These are phyloP conservation scores for Arctia plantaginis DNA, from an alignment of 2,888 invertebrate species.

Conservation along the genomic window DNA sequence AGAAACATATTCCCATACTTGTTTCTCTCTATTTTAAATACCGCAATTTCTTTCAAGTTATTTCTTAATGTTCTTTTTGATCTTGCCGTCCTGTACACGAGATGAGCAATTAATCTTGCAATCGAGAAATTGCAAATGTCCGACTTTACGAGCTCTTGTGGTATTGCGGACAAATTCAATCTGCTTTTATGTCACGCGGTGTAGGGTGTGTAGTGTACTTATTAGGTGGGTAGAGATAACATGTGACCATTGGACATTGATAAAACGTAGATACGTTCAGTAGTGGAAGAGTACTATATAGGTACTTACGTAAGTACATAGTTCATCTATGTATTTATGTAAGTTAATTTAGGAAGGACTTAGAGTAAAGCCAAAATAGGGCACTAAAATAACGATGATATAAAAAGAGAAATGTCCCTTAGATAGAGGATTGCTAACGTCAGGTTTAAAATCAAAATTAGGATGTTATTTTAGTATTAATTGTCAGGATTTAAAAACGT, in stretches of 20 bases:
- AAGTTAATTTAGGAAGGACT: background rate
- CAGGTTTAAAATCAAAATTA: too few relatives aligned
- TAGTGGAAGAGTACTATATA: background rate
- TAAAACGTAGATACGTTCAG: background rate
- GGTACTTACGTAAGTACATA: too few relatives aligned
- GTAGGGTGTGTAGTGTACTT: constrained; percentile 5
- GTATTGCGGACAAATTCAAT: constrained; percentile 37
- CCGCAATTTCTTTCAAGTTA: background rate
- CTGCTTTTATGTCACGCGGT: constrained; percentile 32
- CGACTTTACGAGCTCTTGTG: constrained; percentile 39
- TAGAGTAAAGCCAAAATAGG: background rate
- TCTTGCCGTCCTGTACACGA: constrained; percentile 35
- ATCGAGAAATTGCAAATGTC: constrained; percentile 54
- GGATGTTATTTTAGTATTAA: too few relatives aligned
- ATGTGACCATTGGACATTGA: background rate
- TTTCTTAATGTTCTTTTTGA: constrained; percentile 15
- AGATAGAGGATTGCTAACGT: too few relatives aligned
- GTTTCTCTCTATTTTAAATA: constrained; percentile 10
- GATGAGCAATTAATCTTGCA: constrained; percentile 55
- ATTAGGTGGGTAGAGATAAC: constrained; percentile 1
- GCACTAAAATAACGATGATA: background rate
- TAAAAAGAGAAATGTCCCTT: background rate
- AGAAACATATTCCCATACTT: background rate
- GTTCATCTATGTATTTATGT: background rate
- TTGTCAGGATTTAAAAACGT: too few relatives aligned